phyloP scores from a whole-genome alignment of 1,140 invertebrate genomes.

The Cardiocondyla obscurior region DNA sequence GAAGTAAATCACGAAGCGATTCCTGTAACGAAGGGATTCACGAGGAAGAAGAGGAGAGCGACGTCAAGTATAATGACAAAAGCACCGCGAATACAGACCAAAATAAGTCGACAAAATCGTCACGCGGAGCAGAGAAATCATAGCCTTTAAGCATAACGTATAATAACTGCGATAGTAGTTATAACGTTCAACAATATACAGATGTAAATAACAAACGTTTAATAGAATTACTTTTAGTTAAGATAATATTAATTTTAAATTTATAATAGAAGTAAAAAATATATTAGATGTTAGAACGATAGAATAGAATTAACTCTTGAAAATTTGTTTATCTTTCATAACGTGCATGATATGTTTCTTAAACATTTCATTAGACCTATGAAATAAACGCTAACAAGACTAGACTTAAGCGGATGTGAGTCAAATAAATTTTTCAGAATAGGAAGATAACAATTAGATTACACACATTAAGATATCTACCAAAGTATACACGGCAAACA shows the following conservation, averaged over 20 bases:
- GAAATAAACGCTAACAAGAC: not conserved
- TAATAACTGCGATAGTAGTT: not conserved
- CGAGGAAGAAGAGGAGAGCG: conserved; percentile 82
- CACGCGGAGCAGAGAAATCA: not conserved
- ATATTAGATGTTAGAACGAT: not conserved
- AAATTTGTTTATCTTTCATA: not conserved
- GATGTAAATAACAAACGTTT: not conserved
- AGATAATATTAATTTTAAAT: not conserved
- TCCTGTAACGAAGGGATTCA: conserved; percentile 84
- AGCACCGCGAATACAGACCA: conserved; percentile 41
- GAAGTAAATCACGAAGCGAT: conserved; percentile 82
- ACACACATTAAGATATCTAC: conserved; percentile 5
- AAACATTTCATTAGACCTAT: not conserved
- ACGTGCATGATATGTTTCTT: not conserved
- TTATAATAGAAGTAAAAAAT: too few relatives aligned
- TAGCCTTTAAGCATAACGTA: not conserved
- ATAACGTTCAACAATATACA: not conserved
- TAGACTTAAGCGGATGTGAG: not conserved
- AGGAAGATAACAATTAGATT: not conserved
- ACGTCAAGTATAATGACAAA: conserved; percentile 14
- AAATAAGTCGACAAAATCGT: conserved; percentile 32
- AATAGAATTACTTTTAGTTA: not conserved
- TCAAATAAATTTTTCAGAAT: not conserved
- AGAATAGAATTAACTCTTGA: not conserved
- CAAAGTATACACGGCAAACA: not conserved